These are phyloP conservation scores for Philopotamus ludificatus DNA, from an alignment of 1,140 invertebrate species.

Conservation along the genomic window DNA sequence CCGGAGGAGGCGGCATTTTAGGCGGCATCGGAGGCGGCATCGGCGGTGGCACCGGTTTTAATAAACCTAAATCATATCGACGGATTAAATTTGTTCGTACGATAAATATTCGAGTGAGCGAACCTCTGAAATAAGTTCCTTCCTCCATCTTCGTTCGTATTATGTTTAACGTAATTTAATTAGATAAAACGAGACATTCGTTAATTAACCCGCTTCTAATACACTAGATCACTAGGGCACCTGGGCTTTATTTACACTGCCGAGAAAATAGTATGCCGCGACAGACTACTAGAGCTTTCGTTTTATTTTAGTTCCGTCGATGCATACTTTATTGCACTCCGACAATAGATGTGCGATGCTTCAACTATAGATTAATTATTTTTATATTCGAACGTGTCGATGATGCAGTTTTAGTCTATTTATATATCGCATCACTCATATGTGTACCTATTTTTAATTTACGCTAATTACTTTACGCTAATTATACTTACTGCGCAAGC, in stretches of 20 bases:
- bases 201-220: not conserved
- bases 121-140: slow-evolving; percentile 13
- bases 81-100: not conserved
- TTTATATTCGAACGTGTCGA: no score
- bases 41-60: slow-evolving; percentile 53
- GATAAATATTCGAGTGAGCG: not conserved
- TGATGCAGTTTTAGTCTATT: no score
- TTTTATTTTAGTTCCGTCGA: slow-evolving; percentile 40
- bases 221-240: slow-evolving; percentile 9
- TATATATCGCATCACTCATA: no score
- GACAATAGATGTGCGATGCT: no score
- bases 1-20: slow-evolving; percentile 69
- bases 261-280: not conserved
- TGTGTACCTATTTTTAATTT: no score
- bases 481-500: slow-evolving; percentile 52
- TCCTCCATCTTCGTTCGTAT: slow-evolving; percentile 10
- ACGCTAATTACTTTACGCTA: no score
- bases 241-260: slow-evolving; percentile 17
- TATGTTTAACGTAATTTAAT: not conserved
- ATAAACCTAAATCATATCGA: slow-evolving; percentile 44
- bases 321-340: slow-evolving; percentile 35
- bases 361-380: no score
- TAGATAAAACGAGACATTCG: not conserved
- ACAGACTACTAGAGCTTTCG: slow-evolving; percentile 25
- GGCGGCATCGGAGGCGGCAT: slow-evolving; percentile 66